Conservation (phyloP, 2,888 invertebrate genomes). For the Scaptomyza parva region DNA sequence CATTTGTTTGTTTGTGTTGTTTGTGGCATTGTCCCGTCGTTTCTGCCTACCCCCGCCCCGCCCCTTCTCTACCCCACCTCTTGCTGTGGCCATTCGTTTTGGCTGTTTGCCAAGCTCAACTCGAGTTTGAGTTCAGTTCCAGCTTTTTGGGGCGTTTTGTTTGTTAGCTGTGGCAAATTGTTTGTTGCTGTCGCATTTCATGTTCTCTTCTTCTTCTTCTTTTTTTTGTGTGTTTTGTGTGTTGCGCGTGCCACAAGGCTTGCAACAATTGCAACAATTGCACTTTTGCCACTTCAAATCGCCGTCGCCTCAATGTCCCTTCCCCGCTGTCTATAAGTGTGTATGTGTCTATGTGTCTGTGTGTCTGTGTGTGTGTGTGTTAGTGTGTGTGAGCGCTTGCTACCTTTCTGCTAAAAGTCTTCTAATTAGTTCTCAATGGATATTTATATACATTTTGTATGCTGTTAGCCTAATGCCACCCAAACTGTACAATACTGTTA, state of each 20-base stretch:
- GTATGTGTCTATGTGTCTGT: no score
- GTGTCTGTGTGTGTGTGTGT: no score
- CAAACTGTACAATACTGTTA: no score
- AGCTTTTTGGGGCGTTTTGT: constrained; percentile 46
- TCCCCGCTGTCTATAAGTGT: no score
- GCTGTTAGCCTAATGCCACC: no score
- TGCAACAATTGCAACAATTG: constrained; percentile 59
- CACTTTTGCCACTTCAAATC: constrained; percentile 61
- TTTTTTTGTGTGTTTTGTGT: no score
- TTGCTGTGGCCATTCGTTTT: constrained; percentile 22
- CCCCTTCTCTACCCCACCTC: background rate
- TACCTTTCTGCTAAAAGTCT: no score
- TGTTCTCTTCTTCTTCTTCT: no score
- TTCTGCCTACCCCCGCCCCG: no score
- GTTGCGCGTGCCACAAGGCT: background rate
- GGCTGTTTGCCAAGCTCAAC: constrained; percentile 66
- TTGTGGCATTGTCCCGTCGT: constrained; percentile 45
- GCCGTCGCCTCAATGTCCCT: background rate
- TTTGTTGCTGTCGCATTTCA: constrained; percentile 7
- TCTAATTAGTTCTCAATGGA: no score
- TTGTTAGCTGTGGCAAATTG: constrained; percentile 29
- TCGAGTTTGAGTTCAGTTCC: constrained; percentile 71
- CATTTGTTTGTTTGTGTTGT: constrained; percentile 35
- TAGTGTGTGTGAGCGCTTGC: no score
- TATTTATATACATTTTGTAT: no score